phyloP scores from a whole-genome alignment of 2,797 vertebrate genomes.

The Lepidocolaptes lacrymiger region DNA sequence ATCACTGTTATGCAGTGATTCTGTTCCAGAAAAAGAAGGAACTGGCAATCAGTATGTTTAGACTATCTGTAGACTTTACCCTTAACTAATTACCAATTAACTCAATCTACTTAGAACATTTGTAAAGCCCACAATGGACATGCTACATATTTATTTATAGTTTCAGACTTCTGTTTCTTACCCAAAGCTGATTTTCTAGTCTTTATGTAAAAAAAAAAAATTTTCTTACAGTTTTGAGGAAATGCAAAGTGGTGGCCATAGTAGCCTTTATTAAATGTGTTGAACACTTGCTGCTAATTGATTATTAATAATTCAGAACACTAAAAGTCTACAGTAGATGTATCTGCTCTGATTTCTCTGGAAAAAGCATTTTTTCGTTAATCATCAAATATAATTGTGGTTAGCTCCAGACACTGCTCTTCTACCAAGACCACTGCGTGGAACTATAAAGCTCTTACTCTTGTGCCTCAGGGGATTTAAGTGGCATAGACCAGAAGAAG shows the following conservation, averaged over 20 bases:
- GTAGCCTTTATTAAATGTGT: background rate
- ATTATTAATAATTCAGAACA: background rate
- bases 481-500: background rate
- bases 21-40: constrained; percentile 26
- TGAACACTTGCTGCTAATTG: background rate
- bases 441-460: background rate
- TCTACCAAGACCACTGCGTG: background rate
- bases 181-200: background rate
- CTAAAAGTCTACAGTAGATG: background rate
- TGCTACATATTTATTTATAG: constrained; percentile 38
- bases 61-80: constrained; percentile 33
- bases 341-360: background rate
- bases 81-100: constrained; percentile 58
- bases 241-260: background rate
- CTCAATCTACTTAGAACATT: constrained; percentile 31
- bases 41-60: constrained; percentile 60
- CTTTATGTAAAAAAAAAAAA: background rate
- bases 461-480: background rate
- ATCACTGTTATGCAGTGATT: background rate
- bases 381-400: background rate
- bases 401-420: background rate
- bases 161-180: background rate
- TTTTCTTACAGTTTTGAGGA: background rate
- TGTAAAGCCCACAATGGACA: constrained; percentile 41
- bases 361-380: background rate